phyloP scores from a whole-genome alignment of 2,797 vertebrate genomes.

The Myotis pilosus region DNA sequence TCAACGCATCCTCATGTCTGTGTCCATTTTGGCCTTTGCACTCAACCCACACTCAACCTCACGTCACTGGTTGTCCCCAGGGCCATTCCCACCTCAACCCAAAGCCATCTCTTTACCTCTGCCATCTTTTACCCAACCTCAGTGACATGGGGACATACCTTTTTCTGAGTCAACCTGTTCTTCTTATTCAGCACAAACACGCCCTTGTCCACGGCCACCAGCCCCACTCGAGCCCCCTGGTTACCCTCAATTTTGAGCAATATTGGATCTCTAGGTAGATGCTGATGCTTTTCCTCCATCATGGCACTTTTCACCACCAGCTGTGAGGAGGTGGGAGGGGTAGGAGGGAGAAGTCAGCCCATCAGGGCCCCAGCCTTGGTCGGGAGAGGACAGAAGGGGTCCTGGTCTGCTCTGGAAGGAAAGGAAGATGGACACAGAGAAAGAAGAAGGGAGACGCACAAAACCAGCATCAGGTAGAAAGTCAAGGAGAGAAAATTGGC shows the following conservation, averaged over 20 bases:
- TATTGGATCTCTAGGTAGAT: slow-evolving; percentile 79
- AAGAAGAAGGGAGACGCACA: too few species aligned
- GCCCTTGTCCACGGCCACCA: slow-evolving; percentile 92
- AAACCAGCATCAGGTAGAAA: neutral
- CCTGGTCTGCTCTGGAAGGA: too few species aligned
- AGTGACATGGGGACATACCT: slow-evolving; percentile 69
- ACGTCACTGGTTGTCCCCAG: too few species aligned
- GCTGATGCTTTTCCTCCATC: slow-evolving; percentile 25
- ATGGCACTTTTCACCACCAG: slow-evolving; percentile 58
- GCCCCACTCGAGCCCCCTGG: slow-evolving; percentile 84
- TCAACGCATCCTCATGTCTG: neutral
- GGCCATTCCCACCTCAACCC: neutral
- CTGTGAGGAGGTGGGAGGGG: slow-evolving; percentile 57
- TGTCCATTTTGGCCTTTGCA: too few species aligned
- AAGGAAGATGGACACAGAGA: neutral
- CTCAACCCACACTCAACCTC: neutral
- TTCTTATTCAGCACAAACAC: slow-evolving; percentile 89
- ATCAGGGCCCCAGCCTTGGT: fast-evolving
- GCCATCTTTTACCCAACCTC: fast-evolving
- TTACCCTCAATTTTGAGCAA: slow-evolving; percentile 86
- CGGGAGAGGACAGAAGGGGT: fast-evolving
- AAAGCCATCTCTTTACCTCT: neutral
- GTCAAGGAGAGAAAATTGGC: neutral
- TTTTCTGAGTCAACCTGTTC: slow-evolving; percentile 87
- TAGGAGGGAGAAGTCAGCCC: neutral